Base-by-base conservation (phyloP, 2,113 vertebrate genomes). In the Nothobranchius kuhntae region DNA sequence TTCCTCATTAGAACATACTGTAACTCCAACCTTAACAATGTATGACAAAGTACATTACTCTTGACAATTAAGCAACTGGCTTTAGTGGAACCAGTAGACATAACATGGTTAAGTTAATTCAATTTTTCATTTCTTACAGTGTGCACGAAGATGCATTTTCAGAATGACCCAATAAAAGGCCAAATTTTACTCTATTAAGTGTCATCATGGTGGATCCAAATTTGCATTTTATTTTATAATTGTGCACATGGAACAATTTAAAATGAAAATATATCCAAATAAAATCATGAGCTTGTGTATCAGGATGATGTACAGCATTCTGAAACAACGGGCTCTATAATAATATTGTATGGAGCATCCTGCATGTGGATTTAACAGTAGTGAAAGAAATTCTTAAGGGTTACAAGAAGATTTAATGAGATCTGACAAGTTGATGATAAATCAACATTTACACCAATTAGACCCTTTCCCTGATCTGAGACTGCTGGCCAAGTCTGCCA, bases 371-470 rank as follows among this genome's bases (percentile, higher is more conserved):
- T 71, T 57, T 9, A 46, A 78, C 30, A 61, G 24, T 21, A 15
- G 11, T 53, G 44, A 56, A 6, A 61, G 35, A 45, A 45, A 35
- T 61, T 54, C 53, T 61, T 24, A 45, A 15, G n/a, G 58, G 53
- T 65, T 64, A 52, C 79, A 50, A 65, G 38, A 48, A 75, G 54
- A 26, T 11, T 15, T 74, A 83, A 87, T 46, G 13, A 53, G 54
- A 64, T 10, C 14, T 83, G 72, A 55, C 79, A 69, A 71, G 61
- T 74, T 75, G 71, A 88, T 78, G 65, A 73, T 71, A 79, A 76
- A 77, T 80, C 81, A 76, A 78, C 65, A 65, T 77, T 80, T 78
- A 53, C 75, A 73, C 63, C 59, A 55, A 61, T 30, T 30, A 77
- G 59, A 52, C 68, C 42, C 54, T 14, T 46, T 65, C 71, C 68